Percentiles rank a stretch among this genome's conserved stretches.
These are phyloP conservation scores for Cassiopea andromeda DNA, from an alignment of 30 jellyfish, hydroid and myxozoan genomes.

Conservation along the genomic window DNA sequence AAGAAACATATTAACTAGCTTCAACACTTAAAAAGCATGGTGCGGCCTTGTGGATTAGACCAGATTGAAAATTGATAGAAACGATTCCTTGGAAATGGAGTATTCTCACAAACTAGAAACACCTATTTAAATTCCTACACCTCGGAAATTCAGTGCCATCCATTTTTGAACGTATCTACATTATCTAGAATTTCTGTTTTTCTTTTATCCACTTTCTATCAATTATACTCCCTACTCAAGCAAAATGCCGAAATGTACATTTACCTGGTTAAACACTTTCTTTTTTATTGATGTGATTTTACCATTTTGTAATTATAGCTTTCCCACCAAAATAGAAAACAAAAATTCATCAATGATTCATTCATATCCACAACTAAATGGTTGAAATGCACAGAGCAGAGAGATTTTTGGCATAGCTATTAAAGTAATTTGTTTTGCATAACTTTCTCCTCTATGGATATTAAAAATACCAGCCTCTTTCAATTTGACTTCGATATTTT, in stretches of 20 bases:
- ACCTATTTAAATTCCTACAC: slow-evolving; percentile 7
- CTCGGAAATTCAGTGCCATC: background rate
- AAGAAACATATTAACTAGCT: background rate
- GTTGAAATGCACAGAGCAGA: slow-evolving; percentile 41
- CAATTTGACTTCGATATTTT: slow-evolving; percentile 26
- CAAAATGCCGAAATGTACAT: background rate
- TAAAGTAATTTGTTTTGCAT: slow-evolving; percentile 22
- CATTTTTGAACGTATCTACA: slow-evolving; percentile 1
- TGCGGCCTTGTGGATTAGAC: background rate
- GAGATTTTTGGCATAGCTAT: slow-evolving; percentile 28
- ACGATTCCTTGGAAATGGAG: slow-evolving; percentile 9
- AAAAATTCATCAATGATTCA: background rate
- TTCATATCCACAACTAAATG: slow-evolving; percentile 20
- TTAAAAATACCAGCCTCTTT: slow-evolving; percentile 17
- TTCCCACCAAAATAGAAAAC: slow-evolving; percentile 18
- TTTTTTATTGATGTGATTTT: background rate
- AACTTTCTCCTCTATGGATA: slow-evolving; percentile 4
- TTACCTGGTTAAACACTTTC: background rate
- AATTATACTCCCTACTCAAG: background rate
- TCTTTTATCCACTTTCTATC: background rate
- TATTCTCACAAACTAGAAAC: slow-evolving; percentile 10
- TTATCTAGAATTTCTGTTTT: no score
- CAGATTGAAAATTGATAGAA: background rate
- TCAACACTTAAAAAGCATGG: background rate
- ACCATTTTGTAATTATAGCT: background rate